Percentiles rank a stretch among this genome's conserved stretches.
Evolutionary conservation across 2,888 invertebrate species (phyloP).

Genomic region (Coleophora flavipennella): DNA sequence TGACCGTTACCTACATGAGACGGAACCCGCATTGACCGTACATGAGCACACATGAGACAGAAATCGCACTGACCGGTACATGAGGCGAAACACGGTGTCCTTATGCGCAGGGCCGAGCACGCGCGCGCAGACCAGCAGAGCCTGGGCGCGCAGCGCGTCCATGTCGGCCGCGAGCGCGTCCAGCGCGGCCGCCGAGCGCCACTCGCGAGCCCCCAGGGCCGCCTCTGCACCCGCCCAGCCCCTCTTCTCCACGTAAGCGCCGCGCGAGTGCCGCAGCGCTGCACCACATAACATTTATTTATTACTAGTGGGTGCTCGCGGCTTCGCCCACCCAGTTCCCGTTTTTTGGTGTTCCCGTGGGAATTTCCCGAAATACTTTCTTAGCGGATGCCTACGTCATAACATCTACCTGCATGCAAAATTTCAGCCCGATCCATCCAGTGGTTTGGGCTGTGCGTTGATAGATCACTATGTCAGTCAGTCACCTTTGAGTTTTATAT

Average conservation of each 20-base stretch:
- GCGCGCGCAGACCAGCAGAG: constrained; percentile 89
- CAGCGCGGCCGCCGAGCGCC: constrained; percentile 76
- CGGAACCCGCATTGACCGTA: no score
- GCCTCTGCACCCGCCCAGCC: constrained; percentile 81
- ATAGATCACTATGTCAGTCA: no score
- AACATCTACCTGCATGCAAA: no score
- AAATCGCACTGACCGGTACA: constrained; percentile 73
- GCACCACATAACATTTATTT: neutral
- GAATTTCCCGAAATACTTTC: no score
- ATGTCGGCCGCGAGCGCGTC: constrained; percentile 77
- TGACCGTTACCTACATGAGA: neutral
- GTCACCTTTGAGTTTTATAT: no score
- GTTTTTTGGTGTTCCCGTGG: no score
- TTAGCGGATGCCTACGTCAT: no score
- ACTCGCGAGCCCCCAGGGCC: constrained; percentile 77
- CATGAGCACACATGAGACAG: no score
- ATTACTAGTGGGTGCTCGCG: no score
- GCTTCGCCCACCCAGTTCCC: no score
- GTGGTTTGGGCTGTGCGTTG: no score
- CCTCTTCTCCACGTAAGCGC: constrained; percentile 39
- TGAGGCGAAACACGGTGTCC: constrained; percentile 86
- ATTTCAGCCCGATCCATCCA: no score
- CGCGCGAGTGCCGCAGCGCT: constrained; percentile 29
- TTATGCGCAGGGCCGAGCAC: constrained; percentile 89
- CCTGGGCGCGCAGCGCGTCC: constrained; percentile 81